Base-by-base conservation (phyloP, 2,888 invertebrate species). In the Cabera pusaria region DNA sequence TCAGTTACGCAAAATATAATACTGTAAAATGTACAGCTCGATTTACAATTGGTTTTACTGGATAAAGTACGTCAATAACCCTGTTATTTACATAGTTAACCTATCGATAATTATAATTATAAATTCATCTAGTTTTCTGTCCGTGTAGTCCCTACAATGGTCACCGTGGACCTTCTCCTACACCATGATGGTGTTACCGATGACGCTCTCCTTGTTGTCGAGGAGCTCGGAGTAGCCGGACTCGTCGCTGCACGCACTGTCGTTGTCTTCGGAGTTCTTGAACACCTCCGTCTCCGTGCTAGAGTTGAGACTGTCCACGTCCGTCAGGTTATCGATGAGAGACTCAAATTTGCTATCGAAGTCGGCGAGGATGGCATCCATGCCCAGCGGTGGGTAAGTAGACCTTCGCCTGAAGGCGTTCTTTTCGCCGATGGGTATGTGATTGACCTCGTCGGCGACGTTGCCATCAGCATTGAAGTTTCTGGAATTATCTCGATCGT, bases 211-310 rank as follows among this genome's bases (percentile, higher is more conserved):
- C 59, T 85, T 87, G 11, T 77, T 80, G 22, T 93, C 93, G 47
- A 93, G 81, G 39, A 91, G 90, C 72, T 97, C 97, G 12, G 96
- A 97, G 78, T 96, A 97, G 2, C 97, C 97, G 37, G 96, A 96
- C 74, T 97, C 97, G 64, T 97, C 97, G 72, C 96, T 96, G 69
- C 95, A 94, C 47, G 94, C 96, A 64, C 96, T 96, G 64, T 93
- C 93, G 51, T 90, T 93, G 60, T 94, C 94, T 29, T 92, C 93
- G 0, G 62, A 62, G 25, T 61, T 79, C 39, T 90, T 84, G 27
- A 90, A 88, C 1, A 85, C 90, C 52, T 91, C 91, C 3, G 85
- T 76, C 51, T 88, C 85, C 7, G 70, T 76, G 52, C 80, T 81
- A 1, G 79, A 86, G 50, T 70, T 75, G 25, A 86, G 54, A 45